phyloP scores from a whole-genome alignment of 2,113 vertebrate species.

The Sturnira hondurensis region DNA sequence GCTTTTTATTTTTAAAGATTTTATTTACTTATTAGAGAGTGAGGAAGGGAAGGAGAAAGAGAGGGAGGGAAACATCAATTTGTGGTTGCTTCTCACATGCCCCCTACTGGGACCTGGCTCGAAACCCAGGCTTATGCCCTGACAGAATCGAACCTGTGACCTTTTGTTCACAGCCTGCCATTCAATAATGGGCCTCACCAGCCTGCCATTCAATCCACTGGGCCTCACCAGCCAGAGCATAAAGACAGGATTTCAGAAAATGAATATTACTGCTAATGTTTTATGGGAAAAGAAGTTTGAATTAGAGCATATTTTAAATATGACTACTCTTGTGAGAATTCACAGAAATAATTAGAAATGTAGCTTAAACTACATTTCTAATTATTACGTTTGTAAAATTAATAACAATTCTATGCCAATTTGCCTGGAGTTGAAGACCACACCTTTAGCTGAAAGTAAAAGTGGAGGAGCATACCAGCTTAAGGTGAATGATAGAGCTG shows the following conservation, averaged over 20 bases:
- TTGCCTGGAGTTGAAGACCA: neutral
- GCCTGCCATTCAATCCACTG: no score
- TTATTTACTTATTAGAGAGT: no score
- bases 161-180: no score
- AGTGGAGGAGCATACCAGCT: neutral
- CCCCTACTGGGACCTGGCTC: no score
- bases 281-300: neutral
- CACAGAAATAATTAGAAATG: neutral
- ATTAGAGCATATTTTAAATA: neutral
- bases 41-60: no score
- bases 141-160: no score
- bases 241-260: slow-evolving; percentile 5
- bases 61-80: no score
- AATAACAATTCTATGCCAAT: neutral
- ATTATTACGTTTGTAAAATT: neutral
- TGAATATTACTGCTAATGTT: neutral
- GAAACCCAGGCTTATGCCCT: no score
- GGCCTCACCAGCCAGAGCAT: neutral
- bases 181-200: no score
- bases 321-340: neutral
- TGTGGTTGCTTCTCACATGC: no score
- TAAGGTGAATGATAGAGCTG: neutral
- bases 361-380: neutral
- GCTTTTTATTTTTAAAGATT: no score
- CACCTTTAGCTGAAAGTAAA: neutral